phyloP scores from a whole-genome alignment of 2,113 vertebrate genomes.

The Mungos mungo region DNA sequence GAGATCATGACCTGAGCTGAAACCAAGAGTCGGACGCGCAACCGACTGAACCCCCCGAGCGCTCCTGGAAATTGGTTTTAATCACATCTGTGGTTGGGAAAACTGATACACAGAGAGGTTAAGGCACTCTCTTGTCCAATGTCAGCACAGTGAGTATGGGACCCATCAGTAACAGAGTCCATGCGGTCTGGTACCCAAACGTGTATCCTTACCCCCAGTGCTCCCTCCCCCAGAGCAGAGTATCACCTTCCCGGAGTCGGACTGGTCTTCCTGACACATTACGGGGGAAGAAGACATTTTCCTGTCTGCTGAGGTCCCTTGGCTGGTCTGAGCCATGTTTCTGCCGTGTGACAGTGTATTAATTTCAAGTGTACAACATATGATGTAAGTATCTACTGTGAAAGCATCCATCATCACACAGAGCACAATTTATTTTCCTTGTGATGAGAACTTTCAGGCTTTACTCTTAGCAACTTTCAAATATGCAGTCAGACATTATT shows the following conservation, averaged over 20 bases:
- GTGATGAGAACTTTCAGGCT: neutral
- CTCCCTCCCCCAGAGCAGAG: neutral
- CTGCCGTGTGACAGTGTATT: neutral
- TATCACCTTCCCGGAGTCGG: neutral
- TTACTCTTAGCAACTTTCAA: neutral
- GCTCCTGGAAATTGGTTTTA: neutral
- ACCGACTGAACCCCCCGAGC: too few relatives aligned
- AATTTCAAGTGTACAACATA: neutral
- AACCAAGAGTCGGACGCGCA: too few relatives aligned
- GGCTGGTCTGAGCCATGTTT: neutral
- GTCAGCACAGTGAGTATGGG: neutral
- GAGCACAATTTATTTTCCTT: neutral
- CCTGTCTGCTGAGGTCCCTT: neutral
- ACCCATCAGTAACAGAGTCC: neutral
- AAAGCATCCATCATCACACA: neutral
- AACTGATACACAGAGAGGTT: neutral
- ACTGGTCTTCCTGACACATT: neutral
- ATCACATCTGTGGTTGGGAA: neutral
- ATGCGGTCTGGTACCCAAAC: too few relatives aligned
- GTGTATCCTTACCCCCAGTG: neutral
- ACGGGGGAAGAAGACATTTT: neutral
- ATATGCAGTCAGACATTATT: too few relatives aligned
- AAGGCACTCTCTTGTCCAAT: neutral
- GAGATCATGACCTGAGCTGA: too few relatives aligned
- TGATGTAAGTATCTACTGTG: neutral